A percentile compares a stretch with the other conserved stretches of the same genome.
These are phyloP conservation scores for Syrrhaptes paradoxus DNA, from an alignment of 2,113 vertebrate genomes.

Conservation along the genomic window DNA sequence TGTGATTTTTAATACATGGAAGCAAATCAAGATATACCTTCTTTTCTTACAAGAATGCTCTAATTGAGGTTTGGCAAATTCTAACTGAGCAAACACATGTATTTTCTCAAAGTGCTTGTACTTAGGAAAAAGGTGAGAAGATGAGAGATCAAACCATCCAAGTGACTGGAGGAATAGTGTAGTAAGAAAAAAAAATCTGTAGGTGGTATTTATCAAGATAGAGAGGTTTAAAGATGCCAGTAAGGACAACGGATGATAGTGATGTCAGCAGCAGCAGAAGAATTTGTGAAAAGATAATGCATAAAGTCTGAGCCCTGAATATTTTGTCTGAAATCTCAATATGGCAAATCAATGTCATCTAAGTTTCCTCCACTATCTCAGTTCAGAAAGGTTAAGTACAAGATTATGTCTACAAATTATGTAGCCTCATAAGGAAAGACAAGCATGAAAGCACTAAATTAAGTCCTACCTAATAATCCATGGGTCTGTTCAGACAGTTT, in stretches of 20 bases:
- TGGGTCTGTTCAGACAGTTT: constrained; percentile 84
- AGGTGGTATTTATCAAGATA: not conserved
- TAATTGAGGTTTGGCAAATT: not conserved
- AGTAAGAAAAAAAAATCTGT: not conserved
- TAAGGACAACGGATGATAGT: not conserved
- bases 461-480: constrained; percentile 88
- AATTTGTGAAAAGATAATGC: not conserved
- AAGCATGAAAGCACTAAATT: not conserved
- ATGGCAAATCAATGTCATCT: accelerated
- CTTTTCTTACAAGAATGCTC: not conserved
- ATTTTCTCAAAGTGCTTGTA: not conserved
- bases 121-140: not conserved
- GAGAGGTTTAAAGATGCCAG: not conserved
- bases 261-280: not conserved
- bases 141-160: not conserved
- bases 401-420: not conserved
- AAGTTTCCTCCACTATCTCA: not conserved
- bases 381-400: not conserved
- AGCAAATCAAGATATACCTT: not conserved
- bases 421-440: not conserved
- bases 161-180: not conserved
- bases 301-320: not conserved
- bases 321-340: not conserved
- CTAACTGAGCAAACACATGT: not conserved
- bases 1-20: not conserved